Evolutionary conservation across 2,113 vertebrate species (phyloP).

Genomic region (Ardeotis arabs): DNA sequence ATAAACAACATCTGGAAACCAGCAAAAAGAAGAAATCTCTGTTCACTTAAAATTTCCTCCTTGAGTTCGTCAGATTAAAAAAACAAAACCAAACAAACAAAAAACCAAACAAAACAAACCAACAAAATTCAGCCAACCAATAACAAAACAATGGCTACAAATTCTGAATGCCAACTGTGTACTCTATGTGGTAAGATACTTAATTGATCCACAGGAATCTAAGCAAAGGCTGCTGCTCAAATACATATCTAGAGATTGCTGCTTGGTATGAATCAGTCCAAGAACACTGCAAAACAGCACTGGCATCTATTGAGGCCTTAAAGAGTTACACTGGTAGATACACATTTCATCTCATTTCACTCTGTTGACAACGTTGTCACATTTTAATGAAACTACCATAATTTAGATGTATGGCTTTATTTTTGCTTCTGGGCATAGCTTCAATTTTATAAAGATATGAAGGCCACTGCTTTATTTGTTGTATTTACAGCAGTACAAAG

Average conservation of each 20-base stretch:
- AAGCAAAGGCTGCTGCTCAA: background rate
- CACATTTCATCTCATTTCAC: background rate
- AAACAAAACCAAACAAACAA: background rate
- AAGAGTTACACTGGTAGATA: background rate
- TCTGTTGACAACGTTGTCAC: background rate
- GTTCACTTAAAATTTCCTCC: background rate
- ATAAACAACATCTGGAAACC: background rate
- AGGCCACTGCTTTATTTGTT: background rate
- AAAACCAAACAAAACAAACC: background rate
- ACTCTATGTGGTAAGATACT: background rate
- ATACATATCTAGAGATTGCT: background rate
- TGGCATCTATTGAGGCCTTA: background rate
- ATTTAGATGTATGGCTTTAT: background rate
- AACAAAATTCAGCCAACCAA: background rate
- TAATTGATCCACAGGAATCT: background rate
- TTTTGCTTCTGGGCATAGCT: background rate
- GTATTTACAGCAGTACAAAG: background rate
- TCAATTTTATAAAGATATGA: background rate
- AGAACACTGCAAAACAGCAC: background rate
- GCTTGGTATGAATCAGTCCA: background rate
- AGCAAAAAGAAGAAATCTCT: background rate
- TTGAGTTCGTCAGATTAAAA: background rate
- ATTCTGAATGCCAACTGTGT: background rate
- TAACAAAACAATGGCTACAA: background rate
- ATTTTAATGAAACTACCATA: background rate